A percentile compares a stretch with the other conserved stretches of the same genome.
phyloP scores from a whole-genome alignment of 2,888 invertebrate species.

The Hypselothyrea guttata region DNA sequence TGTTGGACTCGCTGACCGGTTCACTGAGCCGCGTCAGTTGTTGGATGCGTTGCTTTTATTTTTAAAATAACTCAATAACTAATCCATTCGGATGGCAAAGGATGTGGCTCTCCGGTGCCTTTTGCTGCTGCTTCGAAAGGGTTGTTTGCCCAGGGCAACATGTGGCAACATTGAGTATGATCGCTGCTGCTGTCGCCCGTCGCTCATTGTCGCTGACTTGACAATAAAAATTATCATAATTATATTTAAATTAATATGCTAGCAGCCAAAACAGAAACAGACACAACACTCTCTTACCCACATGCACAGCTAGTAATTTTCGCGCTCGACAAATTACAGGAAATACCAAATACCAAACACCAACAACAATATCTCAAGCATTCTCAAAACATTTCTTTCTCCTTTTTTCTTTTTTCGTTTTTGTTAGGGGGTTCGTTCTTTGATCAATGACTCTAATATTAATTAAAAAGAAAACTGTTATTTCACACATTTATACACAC shows the following conservation, averaged over 20 bases:
- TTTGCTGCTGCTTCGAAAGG: slow-evolving; percentile 23
- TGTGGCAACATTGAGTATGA: slow-evolving; percentile 54
- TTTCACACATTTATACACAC: slow-evolving; percentile 43
- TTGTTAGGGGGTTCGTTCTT: slow-evolving; percentile 4
- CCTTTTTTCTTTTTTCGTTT: too few species aligned
- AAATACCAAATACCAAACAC: slow-evolving; percentile 55
- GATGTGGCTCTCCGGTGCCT: slow-evolving; percentile 11
- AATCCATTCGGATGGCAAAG: slow-evolving; percentile 64
- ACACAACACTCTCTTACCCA: slow-evolving; percentile 3
- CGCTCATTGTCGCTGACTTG: slow-evolving; percentile 47
- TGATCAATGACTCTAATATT: slow-evolving; percentile 33
- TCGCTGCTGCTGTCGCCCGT: neutral
- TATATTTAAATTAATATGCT: slow-evolving; percentile 77
- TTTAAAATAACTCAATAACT: slow-evolving; percentile 76
- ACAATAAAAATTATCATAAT: slow-evolving; percentile 76
- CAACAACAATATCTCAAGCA: slow-evolving; percentile 15
- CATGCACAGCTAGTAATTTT: slow-evolving; percentile 52
- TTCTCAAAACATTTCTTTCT: slow-evolving; percentile 12
- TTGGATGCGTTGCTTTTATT: slow-evolving; percentile 52
- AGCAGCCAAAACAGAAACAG: slow-evolving; percentile 30
- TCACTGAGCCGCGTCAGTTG: slow-evolving; percentile 59
- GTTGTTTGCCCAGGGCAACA: slow-evolving; percentile 44
- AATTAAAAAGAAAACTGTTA: slow-evolving; percentile 25
- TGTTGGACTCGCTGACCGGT: slow-evolving; percentile 39
- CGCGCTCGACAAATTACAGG: slow-evolving; percentile 71